Percentiles rank a stretch among this genome's conserved stretches.
Evolutionary conservation across 2,113 vertebrate species (phyloP).

Genomic region (Tragelaphus buxtoni): DNA sequence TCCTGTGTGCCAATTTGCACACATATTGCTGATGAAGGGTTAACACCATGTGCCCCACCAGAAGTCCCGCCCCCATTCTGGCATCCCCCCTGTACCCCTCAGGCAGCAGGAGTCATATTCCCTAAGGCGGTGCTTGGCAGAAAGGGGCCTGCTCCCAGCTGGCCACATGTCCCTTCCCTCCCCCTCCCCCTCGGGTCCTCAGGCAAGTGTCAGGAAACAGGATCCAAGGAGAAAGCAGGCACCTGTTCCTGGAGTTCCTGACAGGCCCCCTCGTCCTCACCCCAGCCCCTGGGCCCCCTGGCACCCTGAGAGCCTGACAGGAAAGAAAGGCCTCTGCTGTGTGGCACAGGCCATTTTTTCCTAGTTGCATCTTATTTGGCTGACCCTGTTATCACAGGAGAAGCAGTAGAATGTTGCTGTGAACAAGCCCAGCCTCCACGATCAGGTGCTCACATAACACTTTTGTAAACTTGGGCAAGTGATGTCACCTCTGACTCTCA

Average conservation of each 20-base stretch:
- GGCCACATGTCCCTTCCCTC: slow-evolving; percentile 50
- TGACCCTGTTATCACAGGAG: not conserved
- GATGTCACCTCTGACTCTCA: not conserved
- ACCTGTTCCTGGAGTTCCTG: slow-evolving; percentile 62
- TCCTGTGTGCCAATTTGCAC: not conserved
- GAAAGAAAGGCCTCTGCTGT: not conserved
- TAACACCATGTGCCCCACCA: slow-evolving; percentile 35
- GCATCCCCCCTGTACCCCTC: not conserved
- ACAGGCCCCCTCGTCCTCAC: slow-evolving; percentile 18
- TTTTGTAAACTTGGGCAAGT: not conserved
- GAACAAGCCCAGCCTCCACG: not conserved
- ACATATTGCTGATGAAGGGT: slow-evolving; percentile 22
- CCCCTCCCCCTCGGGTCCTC: not conserved
- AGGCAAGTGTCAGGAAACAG: slow-evolving; percentile 62
- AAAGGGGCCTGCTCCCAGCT: slow-evolving; percentile 43
- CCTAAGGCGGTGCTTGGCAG: slow-evolving; percentile 52
- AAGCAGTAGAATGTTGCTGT: not conserved
- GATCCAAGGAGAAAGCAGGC: slow-evolving; percentile 50
- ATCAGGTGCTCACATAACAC: not conserved
- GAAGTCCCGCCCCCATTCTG: slow-evolving; percentile 31
- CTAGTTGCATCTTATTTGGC: slow-evolving; percentile 31
- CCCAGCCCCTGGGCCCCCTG: not conserved
- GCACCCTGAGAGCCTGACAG: not conserved
- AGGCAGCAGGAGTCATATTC: slow-evolving; percentile 57
- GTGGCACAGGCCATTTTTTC: not conserved